Percentiles rank a stretch among this genome's conserved stretches.
Evolutionary conservation across 2,797 vertebrate genomes (phyloP).

Genomic region (Darevskia nairensis): DNA sequence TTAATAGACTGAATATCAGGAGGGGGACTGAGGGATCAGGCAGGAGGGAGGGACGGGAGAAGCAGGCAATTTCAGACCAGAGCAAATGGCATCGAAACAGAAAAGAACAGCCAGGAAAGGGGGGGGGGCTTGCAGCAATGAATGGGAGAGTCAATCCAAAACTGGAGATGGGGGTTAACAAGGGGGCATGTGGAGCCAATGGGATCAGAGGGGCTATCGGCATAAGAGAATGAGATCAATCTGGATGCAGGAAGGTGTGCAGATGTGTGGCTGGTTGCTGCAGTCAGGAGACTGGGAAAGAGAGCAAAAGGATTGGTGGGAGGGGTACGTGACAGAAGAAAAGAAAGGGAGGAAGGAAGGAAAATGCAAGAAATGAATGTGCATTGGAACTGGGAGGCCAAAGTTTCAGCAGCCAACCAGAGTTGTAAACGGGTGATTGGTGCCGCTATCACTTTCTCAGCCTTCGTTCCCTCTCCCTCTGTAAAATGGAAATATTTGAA

Average conservation of each 20-base stretch:
- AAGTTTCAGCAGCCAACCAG: neutral
- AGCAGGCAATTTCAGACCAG: neutral
- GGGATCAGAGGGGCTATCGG: neutral
- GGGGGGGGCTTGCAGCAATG: neutral
- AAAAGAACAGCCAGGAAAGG: constrained; percentile 2
- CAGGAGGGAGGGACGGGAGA: neutral
- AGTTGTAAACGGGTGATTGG: neutral
- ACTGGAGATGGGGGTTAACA: constrained; percentile 27
- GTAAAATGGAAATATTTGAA: neutral
- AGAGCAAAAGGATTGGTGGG: neutral
- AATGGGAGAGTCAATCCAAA: constrained; percentile 6
- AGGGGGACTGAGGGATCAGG: neutral
- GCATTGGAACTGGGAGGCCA: neutral
- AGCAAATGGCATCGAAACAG: neutral
- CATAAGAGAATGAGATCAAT: neutral
- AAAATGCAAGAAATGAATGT: neutral
- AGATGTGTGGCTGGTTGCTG: neutral
- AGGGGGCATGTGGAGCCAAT: neutral
- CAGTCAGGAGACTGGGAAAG: neutral
- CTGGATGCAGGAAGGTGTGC: neutral
- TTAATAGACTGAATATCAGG: neutral
- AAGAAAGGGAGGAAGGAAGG: neutral
- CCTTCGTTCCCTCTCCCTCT: neutral
- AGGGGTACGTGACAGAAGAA: too few relatives aligned
- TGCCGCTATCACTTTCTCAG: neutral